phyloP scores from a whole-genome alignment of 2,888 invertebrate genomes.

The Drosophila melanosoma region DNA sequence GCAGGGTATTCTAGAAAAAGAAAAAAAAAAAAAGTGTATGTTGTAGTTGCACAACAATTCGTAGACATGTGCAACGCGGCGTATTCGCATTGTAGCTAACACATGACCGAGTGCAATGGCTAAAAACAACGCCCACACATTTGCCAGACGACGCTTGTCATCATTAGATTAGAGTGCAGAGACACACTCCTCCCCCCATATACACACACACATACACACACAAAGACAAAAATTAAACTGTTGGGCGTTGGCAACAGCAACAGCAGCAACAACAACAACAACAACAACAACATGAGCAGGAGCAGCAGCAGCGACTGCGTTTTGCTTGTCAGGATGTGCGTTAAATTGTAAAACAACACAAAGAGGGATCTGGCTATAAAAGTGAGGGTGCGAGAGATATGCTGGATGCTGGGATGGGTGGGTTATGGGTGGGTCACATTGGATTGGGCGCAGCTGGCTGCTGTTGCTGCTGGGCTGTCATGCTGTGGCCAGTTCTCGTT shows the following conservation, averaged over 20 bases:
- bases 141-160: slow-evolving; percentile 73
- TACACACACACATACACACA: slow-evolving; percentile 29
- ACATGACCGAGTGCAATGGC: slow-evolving; percentile 43
- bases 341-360: slow-evolving; percentile 80
- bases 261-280: neutral
- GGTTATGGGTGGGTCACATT: slow-evolving; percentile 2
- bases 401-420: neutral
- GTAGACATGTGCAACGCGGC: slow-evolving; percentile 66
- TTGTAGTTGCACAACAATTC: slow-evolving; percentile 47
- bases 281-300: neutral
- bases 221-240: slow-evolving; percentile 54
- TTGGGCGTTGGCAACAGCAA: slow-evolving; percentile 49
- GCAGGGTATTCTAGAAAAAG: slow-evolving; percentile 5
- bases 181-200: slow-evolving; percentile 28
- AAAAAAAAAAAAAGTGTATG: neutral
- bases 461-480: slow-evolving; percentile 43
- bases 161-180: slow-evolving; percentile 76
- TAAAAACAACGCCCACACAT: slow-evolving; percentile 45
- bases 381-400: neutral
- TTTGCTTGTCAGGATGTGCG: slow-evolving; percentile 76
- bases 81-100: slow-evolving; percentile 64
- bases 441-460: slow-evolving; percentile 57
- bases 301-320: slow-evolving; percentile 32
- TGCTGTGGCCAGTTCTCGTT: slow-evolving; percentile 74
- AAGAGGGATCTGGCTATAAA: slow-evolving; percentile 34